Evolutionary conservation across 2,797 vertebrate genomes (phyloP), one percentile per base, ranked within the genome.

Genomic region (Periophthalmus magnuspinnatus): DNA sequence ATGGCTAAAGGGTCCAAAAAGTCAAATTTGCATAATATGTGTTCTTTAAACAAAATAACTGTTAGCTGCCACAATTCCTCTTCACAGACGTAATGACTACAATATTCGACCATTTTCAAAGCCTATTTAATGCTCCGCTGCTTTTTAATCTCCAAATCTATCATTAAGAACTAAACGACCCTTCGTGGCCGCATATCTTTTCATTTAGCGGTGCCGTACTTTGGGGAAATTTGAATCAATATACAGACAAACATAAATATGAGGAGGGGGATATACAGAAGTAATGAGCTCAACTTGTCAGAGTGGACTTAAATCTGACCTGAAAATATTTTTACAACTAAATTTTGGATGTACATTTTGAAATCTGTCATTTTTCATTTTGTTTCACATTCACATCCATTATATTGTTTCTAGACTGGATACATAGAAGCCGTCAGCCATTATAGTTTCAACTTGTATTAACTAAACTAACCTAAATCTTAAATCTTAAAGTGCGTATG

Each of bases 41-140:
- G 38, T 41, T 41, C 38, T 3, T 54, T 22, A 54, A 52, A 22
- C n/a, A 54, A 10, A 63, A 32, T 34, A 76, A 76, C 70, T 75
- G 62, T 77, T 74, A 82, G 86, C 88, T 82, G 86, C 86, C 84
- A 76, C 78, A 84, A 76, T 82, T 84, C 80, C 82, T 89, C 84
- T 75, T 32, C 34, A 48, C 60, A 82, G 79, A 80, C 64, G 34
- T 78, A 57, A 70, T 50, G 17, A 60, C 67, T 64, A 63, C 57
- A 76, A 82, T 74, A 68, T 70, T 83, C 71, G 68, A 82, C 63
- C 69, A 63, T 47, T 78, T 69, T 10, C 17, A 82, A 75, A 73
- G 22, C 45, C 48, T 54, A 80, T 87, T 84, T 81, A 80, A 84
- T 62, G 77, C 78, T 79, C 77, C n/a, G 69, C 70, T 86, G 71